Conservation (phyloP, 2,888 invertebrate genomes). For the Globia sparganii region DNA sequence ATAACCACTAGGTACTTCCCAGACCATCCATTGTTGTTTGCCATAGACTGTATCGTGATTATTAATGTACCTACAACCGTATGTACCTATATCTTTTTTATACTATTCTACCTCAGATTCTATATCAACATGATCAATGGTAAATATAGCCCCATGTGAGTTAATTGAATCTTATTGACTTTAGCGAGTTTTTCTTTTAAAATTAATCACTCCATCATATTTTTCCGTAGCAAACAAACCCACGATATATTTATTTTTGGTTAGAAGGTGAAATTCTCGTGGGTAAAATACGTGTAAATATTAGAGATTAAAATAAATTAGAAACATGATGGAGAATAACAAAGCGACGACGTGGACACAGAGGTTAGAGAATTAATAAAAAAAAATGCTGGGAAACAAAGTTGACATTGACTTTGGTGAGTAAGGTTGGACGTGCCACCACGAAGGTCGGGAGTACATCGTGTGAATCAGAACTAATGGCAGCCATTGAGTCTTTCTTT, state of each 20-base stretch:
- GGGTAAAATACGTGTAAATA: conserved; percentile 36
- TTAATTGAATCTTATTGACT: neutral
- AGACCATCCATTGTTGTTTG: neutral
- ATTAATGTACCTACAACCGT: neutral
- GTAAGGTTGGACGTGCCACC: conserved; percentile 39
- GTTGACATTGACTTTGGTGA: conserved; percentile 58
- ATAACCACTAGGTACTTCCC: neutral
- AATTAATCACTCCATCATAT: conserved; percentile 3
- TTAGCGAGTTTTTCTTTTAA: neutral
- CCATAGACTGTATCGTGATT: neutral
- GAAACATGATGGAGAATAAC: conserved; percentile 17
- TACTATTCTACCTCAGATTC: neutral
- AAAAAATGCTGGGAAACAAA: conserved; percentile 46
- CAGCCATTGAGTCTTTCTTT: conserved; percentile 12
- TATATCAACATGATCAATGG: neutral
- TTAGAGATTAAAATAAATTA: conserved; percentile 34
- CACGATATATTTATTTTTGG: conserved; percentile 30
- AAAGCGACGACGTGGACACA: conserved; percentile 16
- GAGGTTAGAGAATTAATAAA: conserved; percentile 45
- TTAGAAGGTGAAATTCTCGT: conserved; percentile 26
- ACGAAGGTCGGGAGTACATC: conserved; percentile 39
- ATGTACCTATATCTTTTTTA: neutral
- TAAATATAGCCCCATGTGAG: neutral
- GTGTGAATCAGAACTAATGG: conserved; percentile 2
- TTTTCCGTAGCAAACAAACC: conserved; percentile 12